Conservation (phyloP, 2,888 invertebrate genomes). For the Agrochola litura region DNA sequence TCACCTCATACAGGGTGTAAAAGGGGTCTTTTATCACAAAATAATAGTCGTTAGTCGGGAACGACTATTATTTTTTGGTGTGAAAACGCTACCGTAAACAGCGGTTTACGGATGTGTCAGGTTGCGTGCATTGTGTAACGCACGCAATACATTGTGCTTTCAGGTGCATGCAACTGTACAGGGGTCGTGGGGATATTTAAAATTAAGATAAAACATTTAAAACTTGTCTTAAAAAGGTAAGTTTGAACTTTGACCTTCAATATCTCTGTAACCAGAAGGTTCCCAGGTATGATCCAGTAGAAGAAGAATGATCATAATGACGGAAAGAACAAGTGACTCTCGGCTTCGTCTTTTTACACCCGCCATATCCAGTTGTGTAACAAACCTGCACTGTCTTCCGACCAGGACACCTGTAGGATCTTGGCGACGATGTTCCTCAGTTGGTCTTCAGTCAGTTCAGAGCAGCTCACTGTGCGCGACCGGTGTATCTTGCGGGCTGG, state of each 20-base stretch:
- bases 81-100: no score
- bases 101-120: not conserved
- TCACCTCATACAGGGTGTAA: not conserved
- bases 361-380: constrained; percentile 1
- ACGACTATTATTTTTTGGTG: not conserved
- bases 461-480: constrained; percentile 87
- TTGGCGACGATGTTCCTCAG: constrained; percentile 92
- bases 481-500: constrained; percentile 85
- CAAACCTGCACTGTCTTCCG: constrained; percentile 90
- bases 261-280: not conserved
- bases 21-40: not conserved
- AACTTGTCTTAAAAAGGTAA: not conserved
- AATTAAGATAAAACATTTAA: no score
- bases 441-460: constrained; percentile 92
- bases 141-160: not conserved
- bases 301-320: not conserved
- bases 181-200: not conserved
- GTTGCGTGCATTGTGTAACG: not conserved
- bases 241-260: not conserved
- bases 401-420: constrained; percentile 94
- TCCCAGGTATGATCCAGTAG: not conserved
- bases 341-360: not conserved
- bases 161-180: not conserved
- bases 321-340: not conserved
- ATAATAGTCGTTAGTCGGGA: no score